These are phyloP conservation scores for Penaeus monodon DNA, from an alignment of 2,888 invertebrate genomes.

Conservation along the genomic window DNA sequence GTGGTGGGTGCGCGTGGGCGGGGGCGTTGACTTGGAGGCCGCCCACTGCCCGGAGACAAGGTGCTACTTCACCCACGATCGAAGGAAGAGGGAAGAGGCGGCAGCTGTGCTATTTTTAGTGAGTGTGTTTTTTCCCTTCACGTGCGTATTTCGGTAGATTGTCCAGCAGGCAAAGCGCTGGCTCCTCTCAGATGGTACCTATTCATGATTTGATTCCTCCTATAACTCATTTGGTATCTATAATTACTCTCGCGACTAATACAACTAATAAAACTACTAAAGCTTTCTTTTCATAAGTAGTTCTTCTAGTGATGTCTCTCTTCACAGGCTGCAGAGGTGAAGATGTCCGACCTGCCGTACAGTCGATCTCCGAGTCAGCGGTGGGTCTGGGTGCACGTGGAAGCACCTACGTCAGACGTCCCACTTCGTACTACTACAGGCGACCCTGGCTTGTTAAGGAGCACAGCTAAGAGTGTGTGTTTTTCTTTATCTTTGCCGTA, in stretches of 20 bases:
- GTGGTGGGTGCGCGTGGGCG: conserved; percentile 36
- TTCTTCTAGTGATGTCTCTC: background rate
- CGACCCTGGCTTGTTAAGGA: no score
- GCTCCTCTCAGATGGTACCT: no score
- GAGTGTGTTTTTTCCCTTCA: background rate
- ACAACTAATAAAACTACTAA: no score
- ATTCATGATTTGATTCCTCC: no score
- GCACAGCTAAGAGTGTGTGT: no score
- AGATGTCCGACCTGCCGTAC: conserved; percentile 13
- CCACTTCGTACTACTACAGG: no score
- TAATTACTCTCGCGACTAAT: no score
- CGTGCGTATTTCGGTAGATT: no score
- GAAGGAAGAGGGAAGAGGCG: conserved; percentile 10
- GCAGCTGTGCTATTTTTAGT: conserved; percentile 43
- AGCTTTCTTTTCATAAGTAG: background rate
- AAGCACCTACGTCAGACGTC: conserved; percentile 3
- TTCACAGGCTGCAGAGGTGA: conserved; percentile 4
- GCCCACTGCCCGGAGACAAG: conserved; percentile 40
- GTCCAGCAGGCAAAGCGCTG: no score
- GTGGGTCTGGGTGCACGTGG: conserved; percentile 40
- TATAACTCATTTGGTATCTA: no score
- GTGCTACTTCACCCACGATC: conserved; percentile 48
- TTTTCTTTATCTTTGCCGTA: no score
- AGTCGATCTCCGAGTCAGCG: conserved; percentile 16
- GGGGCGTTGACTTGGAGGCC: conserved; percentile 30